These are phyloP conservation scores for Phylloscopus whistleri DNA, from an alignment of 2,113 vertebrate genomes.

Conservation along the genomic window DNA sequence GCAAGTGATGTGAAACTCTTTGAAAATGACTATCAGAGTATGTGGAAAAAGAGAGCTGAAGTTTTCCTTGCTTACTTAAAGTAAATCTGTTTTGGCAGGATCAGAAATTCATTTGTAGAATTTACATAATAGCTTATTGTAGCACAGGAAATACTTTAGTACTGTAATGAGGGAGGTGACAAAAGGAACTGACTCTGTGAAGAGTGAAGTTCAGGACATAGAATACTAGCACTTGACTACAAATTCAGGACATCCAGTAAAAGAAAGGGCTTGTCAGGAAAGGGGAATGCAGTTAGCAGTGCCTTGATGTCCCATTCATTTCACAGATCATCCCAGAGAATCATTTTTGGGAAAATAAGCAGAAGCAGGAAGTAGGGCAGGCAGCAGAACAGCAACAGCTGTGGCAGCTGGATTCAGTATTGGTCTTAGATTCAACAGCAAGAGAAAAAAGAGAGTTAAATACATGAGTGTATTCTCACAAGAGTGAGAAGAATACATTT, in stretches of 20 bases:
- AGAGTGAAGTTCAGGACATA: neutral
- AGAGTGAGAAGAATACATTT: neutral
- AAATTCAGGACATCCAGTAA: constrained; percentile 1
- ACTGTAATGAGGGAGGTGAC: neutral
- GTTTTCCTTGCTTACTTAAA: neutral
- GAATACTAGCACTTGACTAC: neutral
- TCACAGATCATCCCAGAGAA: constrained; percentile 44
- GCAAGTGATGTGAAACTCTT: neutral
- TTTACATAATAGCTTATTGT: neutral
- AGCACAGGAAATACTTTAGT: neutral
- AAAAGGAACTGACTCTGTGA: neutral
- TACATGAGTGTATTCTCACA: too few species aligned
- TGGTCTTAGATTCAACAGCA: constrained; percentile 43
- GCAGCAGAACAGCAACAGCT: constrained; percentile 46
- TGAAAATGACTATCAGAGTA: neutral
- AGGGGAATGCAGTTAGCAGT: constrained; percentile 43
- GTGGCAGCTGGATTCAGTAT: constrained; percentile 33
- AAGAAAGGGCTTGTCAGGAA: neutral
- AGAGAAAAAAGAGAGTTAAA: constrained; percentile 31
- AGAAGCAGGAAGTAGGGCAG: constrained; percentile 51
- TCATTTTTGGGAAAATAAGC: constrained; percentile 55
- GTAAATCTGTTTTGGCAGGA: neutral
- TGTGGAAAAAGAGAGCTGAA: neutral
- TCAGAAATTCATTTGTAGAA: neutral
- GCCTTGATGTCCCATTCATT: constrained; percentile 42